These are phyloP conservation scores for Eustalomyia histrio DNA, from an alignment of 2,888 invertebrate genomes.

Conservation along the genomic window DNA sequence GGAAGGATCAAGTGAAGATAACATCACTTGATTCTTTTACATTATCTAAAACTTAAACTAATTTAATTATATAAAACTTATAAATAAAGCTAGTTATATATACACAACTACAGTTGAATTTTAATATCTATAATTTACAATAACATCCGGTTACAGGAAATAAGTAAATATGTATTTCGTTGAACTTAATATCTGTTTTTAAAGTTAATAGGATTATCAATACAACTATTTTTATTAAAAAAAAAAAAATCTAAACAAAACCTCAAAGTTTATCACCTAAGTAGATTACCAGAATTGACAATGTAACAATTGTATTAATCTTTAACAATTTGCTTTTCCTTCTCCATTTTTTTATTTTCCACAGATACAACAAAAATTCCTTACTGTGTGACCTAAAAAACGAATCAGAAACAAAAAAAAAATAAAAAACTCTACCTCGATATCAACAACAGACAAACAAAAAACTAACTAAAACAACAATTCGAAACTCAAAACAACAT, in stretches of 20 bases:
- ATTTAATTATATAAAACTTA: too few relatives aligned
- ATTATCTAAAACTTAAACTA: too few relatives aligned
- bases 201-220: constrained; percentile 43
- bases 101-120: too few relatives aligned
- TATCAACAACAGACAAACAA: neutral
- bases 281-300: constrained; percentile 55
- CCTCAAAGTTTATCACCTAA: constrained; percentile 19
- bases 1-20: too few relatives aligned
- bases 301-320: constrained; percentile 52
- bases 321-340: constrained; percentile 21
- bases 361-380: constrained; percentile 52
- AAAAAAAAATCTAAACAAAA: neutral
- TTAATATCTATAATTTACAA: too few relatives aligned
- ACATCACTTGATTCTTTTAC: too few relatives aligned
- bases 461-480: neutral
- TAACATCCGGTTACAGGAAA: too few relatives aligned
- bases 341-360: constrained; percentile 29
- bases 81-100: too few relatives aligned
- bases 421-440: constrained; percentile 43
- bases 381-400: constrained; percentile 59
- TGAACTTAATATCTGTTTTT: neutral
- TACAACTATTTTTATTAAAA: neutral
- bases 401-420: constrained; percentile 26
- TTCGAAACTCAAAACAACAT: neutral
- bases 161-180: neutral